Percentiles rank a stretch among this genome's conserved stretches.
Conservation (phyloP, 2,888 invertebrate species). For the Platynereis dumerilii region DNA sequence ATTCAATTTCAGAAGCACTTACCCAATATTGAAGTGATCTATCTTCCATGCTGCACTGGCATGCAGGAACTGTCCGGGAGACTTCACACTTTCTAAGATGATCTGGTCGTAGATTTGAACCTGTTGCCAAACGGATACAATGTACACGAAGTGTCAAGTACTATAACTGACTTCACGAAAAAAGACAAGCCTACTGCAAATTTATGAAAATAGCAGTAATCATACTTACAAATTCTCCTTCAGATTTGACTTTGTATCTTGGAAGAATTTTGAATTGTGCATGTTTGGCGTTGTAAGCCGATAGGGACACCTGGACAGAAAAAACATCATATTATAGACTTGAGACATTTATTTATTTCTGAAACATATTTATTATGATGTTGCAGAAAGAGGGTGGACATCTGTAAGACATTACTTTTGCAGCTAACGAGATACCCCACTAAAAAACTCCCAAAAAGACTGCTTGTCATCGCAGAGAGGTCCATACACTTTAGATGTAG, state of each 20-base stretch:
- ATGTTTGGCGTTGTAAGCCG: slow-evolving; percentile 60
- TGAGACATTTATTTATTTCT: not conserved
- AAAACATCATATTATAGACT: not conserved
- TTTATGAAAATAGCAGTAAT: too few species aligned
- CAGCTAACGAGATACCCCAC: too few species aligned
- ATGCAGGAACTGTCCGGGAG: slow-evolving; percentile 62
- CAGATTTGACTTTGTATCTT: slow-evolving; percentile 63
- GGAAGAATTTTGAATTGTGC: slow-evolving; percentile 63
- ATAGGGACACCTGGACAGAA: slow-evolving; percentile 53
- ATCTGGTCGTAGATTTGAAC: slow-evolving; percentile 63
- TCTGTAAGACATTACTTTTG: too few species aligned
- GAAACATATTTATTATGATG: not conserved
- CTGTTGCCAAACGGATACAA: slow-evolving; percentile 42
- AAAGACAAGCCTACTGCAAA: not conserved
- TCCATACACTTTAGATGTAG: too few species aligned
- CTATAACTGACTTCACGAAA: too few species aligned
- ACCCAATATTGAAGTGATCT: slow-evolving; percentile 51
- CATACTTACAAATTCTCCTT: slow-evolving; percentile 62
- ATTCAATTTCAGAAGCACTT: slow-evolving; percentile 7
- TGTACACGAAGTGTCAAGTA: too few species aligned
- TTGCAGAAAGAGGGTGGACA: too few species aligned
- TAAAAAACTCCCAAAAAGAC: too few species aligned
- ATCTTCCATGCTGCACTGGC: slow-evolving; percentile 59
- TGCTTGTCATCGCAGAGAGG: too few species aligned
- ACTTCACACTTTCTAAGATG: slow-evolving; percentile 62